phyloP scores from a whole-genome alignment of 23 tunicate species.

The Diplosoma virens region DNA sequence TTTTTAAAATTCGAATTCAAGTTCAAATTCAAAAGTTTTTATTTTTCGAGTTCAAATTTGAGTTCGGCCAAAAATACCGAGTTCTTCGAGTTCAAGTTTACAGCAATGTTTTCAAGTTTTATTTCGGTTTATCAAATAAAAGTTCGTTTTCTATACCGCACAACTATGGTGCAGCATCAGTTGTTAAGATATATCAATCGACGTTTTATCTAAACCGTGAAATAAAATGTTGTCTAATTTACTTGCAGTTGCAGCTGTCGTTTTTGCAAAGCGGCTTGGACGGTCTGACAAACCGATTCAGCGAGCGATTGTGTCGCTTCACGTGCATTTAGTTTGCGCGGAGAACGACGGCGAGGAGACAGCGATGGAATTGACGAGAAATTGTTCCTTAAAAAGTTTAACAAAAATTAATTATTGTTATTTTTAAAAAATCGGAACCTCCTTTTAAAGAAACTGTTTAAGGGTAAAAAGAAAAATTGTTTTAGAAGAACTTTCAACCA shows the following conservation, averaged over 20 bases:
- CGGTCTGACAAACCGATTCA: slow-evolving; percentile 88
- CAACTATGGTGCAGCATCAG: no score
- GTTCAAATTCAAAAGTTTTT: no score
- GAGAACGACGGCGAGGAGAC: slow-evolving; percentile 76
- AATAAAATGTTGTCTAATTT: neutral
- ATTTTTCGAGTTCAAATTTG: no score
- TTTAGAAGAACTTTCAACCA: neutral
- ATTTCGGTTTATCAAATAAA: no score
- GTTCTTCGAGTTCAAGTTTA: no score
- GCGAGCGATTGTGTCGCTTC: slow-evolving; percentile 90
- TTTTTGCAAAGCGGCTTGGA: slow-evolving; percentile 89
- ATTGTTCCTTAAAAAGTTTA: slow-evolving; percentile 30
- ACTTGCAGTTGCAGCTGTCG: slow-evolving; percentile 96
- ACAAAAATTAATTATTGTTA: neutral
- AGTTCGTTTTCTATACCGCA: no score
- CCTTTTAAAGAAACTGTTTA: neutral
- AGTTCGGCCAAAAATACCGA: no score
- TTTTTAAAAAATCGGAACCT: neutral
- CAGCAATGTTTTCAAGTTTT: no score
- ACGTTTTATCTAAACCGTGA: no score
- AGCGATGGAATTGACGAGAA: slow-evolving; percentile 68
- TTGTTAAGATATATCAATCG: no score
- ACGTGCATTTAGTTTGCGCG: slow-evolving; percentile 70
- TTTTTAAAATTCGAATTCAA: no score
- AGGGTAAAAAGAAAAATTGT: neutral